Conservation (phyloP, 1,140 invertebrate genomes). For the Penaeus indicus region DNA sequence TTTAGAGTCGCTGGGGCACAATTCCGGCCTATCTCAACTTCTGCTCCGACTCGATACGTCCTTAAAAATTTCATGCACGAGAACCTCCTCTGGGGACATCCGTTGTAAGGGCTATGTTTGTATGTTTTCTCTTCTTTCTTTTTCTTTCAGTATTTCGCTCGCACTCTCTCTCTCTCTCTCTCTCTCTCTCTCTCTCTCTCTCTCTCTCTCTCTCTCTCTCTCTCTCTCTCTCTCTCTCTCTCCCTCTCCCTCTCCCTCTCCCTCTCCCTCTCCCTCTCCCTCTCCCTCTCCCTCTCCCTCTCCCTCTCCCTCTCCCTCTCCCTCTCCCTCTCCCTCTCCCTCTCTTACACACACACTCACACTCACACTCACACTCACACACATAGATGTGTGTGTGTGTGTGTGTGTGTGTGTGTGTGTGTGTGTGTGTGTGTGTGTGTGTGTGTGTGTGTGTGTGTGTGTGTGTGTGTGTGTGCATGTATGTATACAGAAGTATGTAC, state of each 20-base stretch:
- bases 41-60: too few relatives aligned
- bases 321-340: neutral
- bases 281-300: neutral
- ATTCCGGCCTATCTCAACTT: too few relatives aligned
- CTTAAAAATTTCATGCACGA: too few relatives aligned
- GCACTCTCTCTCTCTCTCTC: too few relatives aligned
- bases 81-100: too few relatives aligned
- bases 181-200: too few relatives aligned
- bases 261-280: conserved; percentile 24
- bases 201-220: too few relatives aligned
- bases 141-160: too few relatives aligned
- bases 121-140: too few relatives aligned
- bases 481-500: neutral
- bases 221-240: neutral
- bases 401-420: neutral
- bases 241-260: conserved; percentile 18
- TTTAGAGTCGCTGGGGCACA: too few relatives aligned
- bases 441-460: neutral
- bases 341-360: neutral
- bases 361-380: neutral
- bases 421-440: neutral
- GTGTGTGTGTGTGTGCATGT: neutral
- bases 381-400: neutral
- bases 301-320: neutral
- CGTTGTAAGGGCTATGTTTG: too few relatives aligned